Base-by-base conservation (phyloP, 2,888 invertebrate genomes). In the Uropetala carovei region DNA sequence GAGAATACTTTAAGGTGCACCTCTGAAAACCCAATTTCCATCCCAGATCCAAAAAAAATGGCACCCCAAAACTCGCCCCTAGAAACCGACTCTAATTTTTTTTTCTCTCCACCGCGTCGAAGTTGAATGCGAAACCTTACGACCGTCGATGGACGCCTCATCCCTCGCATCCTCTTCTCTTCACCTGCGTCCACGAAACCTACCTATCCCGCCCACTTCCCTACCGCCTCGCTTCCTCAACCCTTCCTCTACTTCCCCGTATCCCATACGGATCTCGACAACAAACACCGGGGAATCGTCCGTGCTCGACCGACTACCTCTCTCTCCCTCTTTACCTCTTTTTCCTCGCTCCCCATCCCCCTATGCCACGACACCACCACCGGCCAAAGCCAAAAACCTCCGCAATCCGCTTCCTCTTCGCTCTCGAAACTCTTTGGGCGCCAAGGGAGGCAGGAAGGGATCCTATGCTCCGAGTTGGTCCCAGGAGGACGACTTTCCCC, bases 211-310 rank as follows among this genome's bases (percentile, higher is more conserved):
- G 83, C 56, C 18, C 56, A 57, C 83, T 43, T 43, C 5, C 43
- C 43, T 43, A 3, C 43, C 43, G 43, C 60, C 60, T 60, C 18
- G 22, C 68, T 22, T 68, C 68, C 68, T n/a, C n/a, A n/a, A n/a
- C 68, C n/a, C 68, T 22, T 68, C 22, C 22, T 22, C 68, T 68
- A 22, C 68, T 22, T 68, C 68, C 68, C 68, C 68, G 43, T 43
- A 43, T 43, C 30, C 11, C 64, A 9, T 16, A 30, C 30, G 27
- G 13, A 22, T 27, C 59, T 10, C 22, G 14, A 16, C 59, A 86
- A 86, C 86, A 86, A 86, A 86, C 86, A 22, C 58, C 60, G 86
- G 86, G 59, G 59, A 64, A 86, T 83, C 57, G 83, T 43, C 83
- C 83, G 83, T 83, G 83, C 83, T 83, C 83, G 83, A 83, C 83